phyloP scores from a whole-genome alignment of 2,113 vertebrate genomes.

The Jacana jacana region DNA sequence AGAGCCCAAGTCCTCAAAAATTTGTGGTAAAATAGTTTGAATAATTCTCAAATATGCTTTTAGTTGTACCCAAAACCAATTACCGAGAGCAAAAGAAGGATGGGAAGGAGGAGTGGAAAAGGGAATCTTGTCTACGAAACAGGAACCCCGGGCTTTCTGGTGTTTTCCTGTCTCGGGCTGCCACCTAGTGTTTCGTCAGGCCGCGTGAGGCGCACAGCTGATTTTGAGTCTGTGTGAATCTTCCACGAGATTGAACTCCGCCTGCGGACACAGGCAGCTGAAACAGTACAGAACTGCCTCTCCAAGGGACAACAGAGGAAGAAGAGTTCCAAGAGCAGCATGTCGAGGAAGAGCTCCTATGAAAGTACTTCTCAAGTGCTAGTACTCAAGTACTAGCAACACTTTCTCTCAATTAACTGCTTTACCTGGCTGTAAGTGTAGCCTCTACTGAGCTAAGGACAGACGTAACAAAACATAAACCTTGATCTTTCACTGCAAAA shows the following conservation, averaged over 20 bases:
- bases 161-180: slow-evolving; percentile 2
- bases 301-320: neutral
- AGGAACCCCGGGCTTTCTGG: rapidly evolving
- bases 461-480: neutral
- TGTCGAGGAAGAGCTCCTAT: neutral
- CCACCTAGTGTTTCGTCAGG: slow-evolving; percentile 9
- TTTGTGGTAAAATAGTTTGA: neutral
- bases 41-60: neutral
- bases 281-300: rapidly evolving
- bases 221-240: rapidly evolving
- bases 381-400: neutral
- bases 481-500: neutral
- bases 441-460: neutral
- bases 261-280: rapidly evolving
- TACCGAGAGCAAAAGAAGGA: neutral
- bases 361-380: neutral
- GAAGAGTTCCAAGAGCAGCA: neutral
- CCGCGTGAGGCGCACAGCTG: neutral
- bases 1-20: neutral
- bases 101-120: neutral
- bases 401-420: neutral
- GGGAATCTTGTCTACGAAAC: rapidly evolving
- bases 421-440: rapidly evolving
- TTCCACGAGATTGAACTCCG: rapidly evolving
- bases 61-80: neutral